phyloP scores from a whole-genome alignment of 2,888 invertebrate genomes.

The Melolontha melolontha region DNA sequence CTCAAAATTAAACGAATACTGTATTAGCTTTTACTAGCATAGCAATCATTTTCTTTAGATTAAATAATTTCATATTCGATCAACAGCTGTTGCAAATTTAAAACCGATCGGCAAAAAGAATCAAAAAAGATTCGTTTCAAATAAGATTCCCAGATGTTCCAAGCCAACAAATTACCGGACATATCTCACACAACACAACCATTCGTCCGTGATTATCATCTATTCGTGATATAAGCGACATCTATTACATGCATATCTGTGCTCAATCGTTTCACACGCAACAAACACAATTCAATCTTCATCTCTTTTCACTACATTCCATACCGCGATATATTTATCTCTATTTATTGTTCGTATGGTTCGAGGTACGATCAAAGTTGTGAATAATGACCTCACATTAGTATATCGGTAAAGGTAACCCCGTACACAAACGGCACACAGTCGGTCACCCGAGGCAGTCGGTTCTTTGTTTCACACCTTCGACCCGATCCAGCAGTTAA shows the following conservation, averaged over 20 bases:
- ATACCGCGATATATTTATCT: neutral
- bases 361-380: too few relatives aligned
- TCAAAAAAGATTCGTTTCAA: neutral
- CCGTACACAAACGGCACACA: neutral
- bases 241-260: slow-evolving; percentile 14
- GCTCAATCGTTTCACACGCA: slow-evolving; percentile 8
- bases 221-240: slow-evolving; percentile 11
- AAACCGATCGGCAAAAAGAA: too few relatives aligned
- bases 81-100: too few relatives aligned
- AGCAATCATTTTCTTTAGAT: too few relatives aligned
- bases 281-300: neutral
- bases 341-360: neutral
- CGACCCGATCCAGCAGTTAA: slow-evolving; percentile 65
- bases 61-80: too few relatives aligned
- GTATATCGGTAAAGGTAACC: too few relatives aligned
- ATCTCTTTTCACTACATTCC: neutral
- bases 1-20: too few relatives aligned
- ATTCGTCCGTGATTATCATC: slow-evolving; percentile 8
- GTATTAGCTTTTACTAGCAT: too few relatives aligned
- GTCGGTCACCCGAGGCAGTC: slow-evolving; percentile 59
- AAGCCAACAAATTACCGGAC: neutral
- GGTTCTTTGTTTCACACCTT: slow-evolving; percentile 68
- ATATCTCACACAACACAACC: slow-evolving; percentile 3
- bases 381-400: too few relatives aligned
- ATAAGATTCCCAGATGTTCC: slow-evolving; percentile 7